These are phyloP conservation scores for Brachyptera putata DNA, from an alignment of 2,888 invertebrate genomes.

Conservation along the genomic window DNA sequence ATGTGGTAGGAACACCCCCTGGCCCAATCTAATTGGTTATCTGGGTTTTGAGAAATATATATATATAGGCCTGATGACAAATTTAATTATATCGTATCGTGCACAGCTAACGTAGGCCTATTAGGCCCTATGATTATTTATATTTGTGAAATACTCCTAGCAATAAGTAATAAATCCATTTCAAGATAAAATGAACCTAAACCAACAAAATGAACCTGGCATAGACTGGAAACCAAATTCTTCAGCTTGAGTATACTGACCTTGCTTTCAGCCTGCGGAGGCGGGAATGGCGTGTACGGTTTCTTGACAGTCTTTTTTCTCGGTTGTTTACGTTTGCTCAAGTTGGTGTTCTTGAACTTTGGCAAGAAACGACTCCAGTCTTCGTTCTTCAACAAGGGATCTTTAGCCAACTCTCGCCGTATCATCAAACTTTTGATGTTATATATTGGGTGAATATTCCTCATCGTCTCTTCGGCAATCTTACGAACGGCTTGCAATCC, in stretches of 20 bases:
- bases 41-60: too few relatives aligned
- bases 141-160: too few relatives aligned
- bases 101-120: too few relatives aligned
- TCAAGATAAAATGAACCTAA: too few relatives aligned
- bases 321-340: slow-evolving; percentile 82
- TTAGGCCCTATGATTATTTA: too few relatives aligned
- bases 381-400: slow-evolving; percentile 85
- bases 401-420: slow-evolving; percentile 89
- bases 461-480: slow-evolving; percentile 96
- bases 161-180: too few relatives aligned
- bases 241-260: slow-evolving; percentile 47
- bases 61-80: too few relatives aligned
- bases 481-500: slow-evolving; percentile 82
- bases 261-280: slow-evolving; percentile 86
- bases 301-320: slow-evolving; percentile 86
- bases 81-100: too few relatives aligned
- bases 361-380: slow-evolving; percentile 97
- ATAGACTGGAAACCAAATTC: too few relatives aligned
- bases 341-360: slow-evolving; percentile 85
- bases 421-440: slow-evolving; percentile 95
- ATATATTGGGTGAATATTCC: slow-evolving; percentile 97
- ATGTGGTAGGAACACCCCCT: too few relatives aligned
- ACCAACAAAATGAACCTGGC: too few relatives aligned
- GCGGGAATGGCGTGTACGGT: slow-evolving; percentile 96
- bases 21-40: too few relatives aligned